These are phyloP conservation scores for Plectus sambesii DNA, from an alignment of 1,140 invertebrate species.

Conservation along the genomic window DNA sequence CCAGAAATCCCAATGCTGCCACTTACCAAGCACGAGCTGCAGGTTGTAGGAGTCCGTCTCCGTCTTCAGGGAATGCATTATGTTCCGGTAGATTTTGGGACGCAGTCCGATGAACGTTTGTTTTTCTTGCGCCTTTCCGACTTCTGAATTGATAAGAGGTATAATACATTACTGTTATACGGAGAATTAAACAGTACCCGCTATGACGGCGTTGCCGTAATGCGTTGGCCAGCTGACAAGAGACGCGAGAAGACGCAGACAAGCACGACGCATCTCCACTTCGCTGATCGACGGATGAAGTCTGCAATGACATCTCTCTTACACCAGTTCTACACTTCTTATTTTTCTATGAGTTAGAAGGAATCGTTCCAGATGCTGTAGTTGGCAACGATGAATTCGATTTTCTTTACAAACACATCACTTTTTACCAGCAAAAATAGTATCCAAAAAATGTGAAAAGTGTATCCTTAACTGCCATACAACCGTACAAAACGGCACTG, in stretches of 20 bases:
- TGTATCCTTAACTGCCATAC: no score
- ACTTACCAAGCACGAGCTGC: constrained; percentile 69
- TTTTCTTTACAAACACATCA: no score
- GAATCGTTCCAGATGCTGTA: no score
- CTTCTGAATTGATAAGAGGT: constrained; percentile 5
- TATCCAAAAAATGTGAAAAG: no score
- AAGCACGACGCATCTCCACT: constrained; percentile 39
- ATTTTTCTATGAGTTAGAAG: no score
- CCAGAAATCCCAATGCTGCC: constrained; percentile 17
- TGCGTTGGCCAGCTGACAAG: constrained; percentile 40
- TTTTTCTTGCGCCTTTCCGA: constrained; percentile 11
- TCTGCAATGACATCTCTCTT: no score
- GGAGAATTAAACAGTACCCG: constrained; percentile 2
- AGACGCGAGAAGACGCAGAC: constrained; percentile 31
- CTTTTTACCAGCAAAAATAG: no score
- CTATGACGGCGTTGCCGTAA: constrained; percentile 30
- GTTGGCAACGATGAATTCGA: no score
- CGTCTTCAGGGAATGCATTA: constrained; percentile 71
- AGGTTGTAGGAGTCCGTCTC: constrained; percentile 75
- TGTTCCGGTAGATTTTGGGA: constrained; percentile 65
- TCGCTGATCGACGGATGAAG: constrained; percentile 41
- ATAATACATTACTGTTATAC: constrained; percentile 7
- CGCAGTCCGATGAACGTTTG: constrained; percentile 66
- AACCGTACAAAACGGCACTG: no score
- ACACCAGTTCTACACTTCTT: no score